A percentile compares a stretch with the other conserved stretches of the same genome.
phyloP scores from a whole-genome alignment of 2,888 invertebrate species.

The Camponotus fellah region DNA sequence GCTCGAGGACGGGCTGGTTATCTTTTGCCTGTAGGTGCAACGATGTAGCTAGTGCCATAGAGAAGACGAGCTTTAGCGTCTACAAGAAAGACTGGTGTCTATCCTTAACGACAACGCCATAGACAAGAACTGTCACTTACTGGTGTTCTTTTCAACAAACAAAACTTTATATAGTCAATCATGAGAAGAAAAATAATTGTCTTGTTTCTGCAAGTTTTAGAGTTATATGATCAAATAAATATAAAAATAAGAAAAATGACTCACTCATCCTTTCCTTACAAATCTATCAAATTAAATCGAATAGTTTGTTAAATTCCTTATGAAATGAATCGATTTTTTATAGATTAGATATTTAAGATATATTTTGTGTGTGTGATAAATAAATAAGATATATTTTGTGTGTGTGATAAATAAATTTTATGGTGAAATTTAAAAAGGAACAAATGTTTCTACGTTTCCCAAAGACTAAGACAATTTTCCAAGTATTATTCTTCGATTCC shows the following conservation, averaged over 20 bases:
- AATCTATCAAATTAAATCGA: neutral
- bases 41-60: conserved; percentile 55
- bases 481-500: conserved; percentile 41
- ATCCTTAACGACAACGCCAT: conserved; percentile 63
- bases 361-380: neutral
- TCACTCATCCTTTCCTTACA: neutral
- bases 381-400: conserved; percentile 2
- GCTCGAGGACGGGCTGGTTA: conserved; percentile 74
- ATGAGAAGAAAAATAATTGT: conserved; percentile 14
- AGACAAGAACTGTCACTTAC: conserved; percentile 35
- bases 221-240: neutral
- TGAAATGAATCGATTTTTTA: neutral
- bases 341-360: neutral
- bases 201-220: conserved; percentile 8
- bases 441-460: neutral
- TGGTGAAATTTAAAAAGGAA: neutral
- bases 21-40: conserved; percentile 76
- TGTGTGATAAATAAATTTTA: neutral
- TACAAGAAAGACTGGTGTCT: conserved; percentile 70
- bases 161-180: conserved; percentile 30
- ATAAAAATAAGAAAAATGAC: neutral
- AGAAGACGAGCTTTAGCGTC: conserved; percentile 63
- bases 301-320: neutral
- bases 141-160: conserved; percentile 35
- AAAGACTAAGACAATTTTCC: conserved; percentile 46